Base-by-base conservation (phyloP, 1,140 invertebrate species). In the Sycobia sp. region DNA sequence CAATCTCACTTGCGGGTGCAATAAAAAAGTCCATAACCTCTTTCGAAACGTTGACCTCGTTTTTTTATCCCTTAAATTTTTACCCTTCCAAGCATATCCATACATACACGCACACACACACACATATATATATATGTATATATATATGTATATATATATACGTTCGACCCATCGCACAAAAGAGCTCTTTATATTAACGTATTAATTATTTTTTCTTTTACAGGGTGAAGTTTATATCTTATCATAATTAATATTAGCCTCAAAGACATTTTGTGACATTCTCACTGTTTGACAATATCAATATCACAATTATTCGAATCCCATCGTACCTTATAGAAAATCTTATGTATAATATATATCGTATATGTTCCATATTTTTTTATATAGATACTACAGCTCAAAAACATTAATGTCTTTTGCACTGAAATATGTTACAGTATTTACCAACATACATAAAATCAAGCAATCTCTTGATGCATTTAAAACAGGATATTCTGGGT, bases 241-340 rank as follows among this genome's bases (percentile, higher is more conserved):
- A 46, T 29, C 11, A 27, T 41, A 38, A n/a, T 36, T 53, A 53
- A 61, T 36, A 14, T 34, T 59, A 59, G 46, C 57, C 46, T 61
- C 47, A 23, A 27, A 44, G 36, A 61, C n/a, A 51, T 34, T 55
- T 62, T 54, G 43, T 62, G 58, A 53, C 27, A 34, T 60, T 43
- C 10, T 11, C 38, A 41, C 10, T 7, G 18, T 44, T 34, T 36
- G 13, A 53, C 27, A 7, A 53, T 44, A 18, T 61, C 47, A 54
- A 32, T 54, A 62, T 62, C 59, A 62, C 59, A 54, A 62, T 46
- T 36, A 36, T 54, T 62, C 34, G 22, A 62, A 62, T 54, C 16
- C 16, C 27, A 44, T 14, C 23, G n/a, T n/a, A 3, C 36, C 41
- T 59, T 4, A 5, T 34, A 25, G 10, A 38, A 47, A 50, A 50